Percentiles rank a stretch among this genome's conserved stretches.
Conservation (phyloP, 1,140 invertebrate species). For the Trachymyrmex cornetzi region DNA sequence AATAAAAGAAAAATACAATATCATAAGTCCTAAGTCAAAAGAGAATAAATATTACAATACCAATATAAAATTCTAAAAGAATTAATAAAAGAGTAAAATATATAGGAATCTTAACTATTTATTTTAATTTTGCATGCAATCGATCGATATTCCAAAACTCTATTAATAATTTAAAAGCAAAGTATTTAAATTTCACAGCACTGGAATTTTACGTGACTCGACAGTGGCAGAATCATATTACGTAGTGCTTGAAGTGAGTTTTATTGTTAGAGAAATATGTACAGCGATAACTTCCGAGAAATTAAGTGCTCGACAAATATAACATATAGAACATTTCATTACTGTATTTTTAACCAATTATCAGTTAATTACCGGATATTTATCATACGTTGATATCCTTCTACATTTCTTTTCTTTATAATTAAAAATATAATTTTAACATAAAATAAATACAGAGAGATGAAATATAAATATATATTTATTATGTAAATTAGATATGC, state of each 20-base stretch:
- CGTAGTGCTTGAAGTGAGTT: neutral
- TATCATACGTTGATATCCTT: neutral
- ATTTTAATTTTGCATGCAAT: neutral
- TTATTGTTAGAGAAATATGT: slow-evolving; percentile 40
- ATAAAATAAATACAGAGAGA: neutral
- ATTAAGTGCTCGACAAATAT: neutral
- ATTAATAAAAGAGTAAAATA: neutral
- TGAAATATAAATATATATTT: neutral
- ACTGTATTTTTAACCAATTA: neutral
- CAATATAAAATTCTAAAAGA: slow-evolving; percentile 4
- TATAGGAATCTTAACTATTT: no score
- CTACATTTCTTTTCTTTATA: neutral
- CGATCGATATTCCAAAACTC: neutral
- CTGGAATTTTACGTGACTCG: neutral
- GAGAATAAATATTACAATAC: neutral
- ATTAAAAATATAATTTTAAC: neutral
- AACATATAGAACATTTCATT: neutral
- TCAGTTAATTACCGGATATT: neutral
- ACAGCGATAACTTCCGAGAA: slow-evolving; percentile 33
- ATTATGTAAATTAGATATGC: neutral
- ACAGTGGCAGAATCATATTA: neutral
- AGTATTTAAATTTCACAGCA: neutral
- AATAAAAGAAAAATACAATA: neutral
- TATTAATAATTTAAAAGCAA: neutral
- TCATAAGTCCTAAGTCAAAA: neutral